Evolutionary conservation across 2,888 invertebrate species (phyloP).

Genomic region (Fissipunctia ypsillon): DNA sequence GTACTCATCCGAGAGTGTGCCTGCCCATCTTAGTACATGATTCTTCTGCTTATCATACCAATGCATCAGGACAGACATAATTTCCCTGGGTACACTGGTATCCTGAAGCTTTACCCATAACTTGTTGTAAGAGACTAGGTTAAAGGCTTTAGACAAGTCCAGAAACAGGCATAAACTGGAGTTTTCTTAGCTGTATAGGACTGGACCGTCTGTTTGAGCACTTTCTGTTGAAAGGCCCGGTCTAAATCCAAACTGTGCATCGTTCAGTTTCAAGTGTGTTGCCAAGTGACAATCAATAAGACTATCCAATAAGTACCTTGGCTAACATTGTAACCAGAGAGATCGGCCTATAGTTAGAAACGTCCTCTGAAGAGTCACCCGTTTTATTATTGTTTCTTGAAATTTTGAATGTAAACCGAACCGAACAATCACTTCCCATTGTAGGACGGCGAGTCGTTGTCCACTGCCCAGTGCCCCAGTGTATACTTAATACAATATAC

Average conservation of each 20-base stretch:
- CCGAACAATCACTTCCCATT: background rate
- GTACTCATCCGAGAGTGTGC: too few species aligned
- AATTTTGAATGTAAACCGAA: background rate
- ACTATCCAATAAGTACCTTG: too few species aligned
- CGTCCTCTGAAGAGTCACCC: too few species aligned
- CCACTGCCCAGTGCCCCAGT: background rate
- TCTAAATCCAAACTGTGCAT: too few species aligned
- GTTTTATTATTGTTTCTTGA: constrained; percentile 16
- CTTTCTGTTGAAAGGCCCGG: constrained; percentile 11
- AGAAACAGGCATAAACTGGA: constrained; percentile 2
- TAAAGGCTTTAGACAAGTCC: background rate
- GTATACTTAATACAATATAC: constrained; percentile 6
- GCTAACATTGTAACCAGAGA: too few species aligned
- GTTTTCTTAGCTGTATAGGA: constrained; percentile 3
- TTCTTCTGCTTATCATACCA: too few species aligned
- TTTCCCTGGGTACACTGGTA: background rate
- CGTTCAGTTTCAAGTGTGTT: too few species aligned
- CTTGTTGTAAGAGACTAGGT: background rate
- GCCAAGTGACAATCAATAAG: too few species aligned
- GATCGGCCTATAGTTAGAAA: too few species aligned
- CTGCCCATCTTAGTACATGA: too few species aligned
- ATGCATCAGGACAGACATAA: too few species aligned
- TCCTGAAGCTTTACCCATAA: background rate
- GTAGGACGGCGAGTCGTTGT: constrained; percentile 5
- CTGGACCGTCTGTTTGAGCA: constrained; percentile 6